Percentiles rank a stretch among this genome's conserved stretches.
phyloP scores from a whole-genome alignment of 2,113 vertebrate genomes.

The Halcyon malimbica region DNA sequence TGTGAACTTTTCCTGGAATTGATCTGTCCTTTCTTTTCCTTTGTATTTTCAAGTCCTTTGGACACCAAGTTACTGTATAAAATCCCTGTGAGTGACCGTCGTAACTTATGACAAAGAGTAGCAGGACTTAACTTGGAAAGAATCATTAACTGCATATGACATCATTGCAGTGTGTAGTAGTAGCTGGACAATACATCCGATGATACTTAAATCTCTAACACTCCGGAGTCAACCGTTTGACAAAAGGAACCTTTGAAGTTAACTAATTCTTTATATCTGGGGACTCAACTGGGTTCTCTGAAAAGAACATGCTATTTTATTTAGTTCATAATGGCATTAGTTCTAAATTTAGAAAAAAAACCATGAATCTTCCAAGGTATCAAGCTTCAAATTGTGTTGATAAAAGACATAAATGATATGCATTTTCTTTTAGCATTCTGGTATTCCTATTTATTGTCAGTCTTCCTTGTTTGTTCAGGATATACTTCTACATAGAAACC shows the following conservation, averaged over 20 bases:
- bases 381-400: not conserved
- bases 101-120: not conserved
- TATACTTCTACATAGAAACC: not conserved
- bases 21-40: not conserved
- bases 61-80: not conserved
- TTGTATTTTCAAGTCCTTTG: not conserved
- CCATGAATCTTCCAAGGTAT: not conserved
- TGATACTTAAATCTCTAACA: not conserved
- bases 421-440: not conserved
- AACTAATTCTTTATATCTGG: not conserved
- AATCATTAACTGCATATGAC: not conserved
- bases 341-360: not conserved
- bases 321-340: not conserved
- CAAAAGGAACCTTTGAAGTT: not conserved
- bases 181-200: not conserved
- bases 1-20: not conserved
- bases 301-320: not conserved
- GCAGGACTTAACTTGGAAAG: not conserved
- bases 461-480: not conserved
- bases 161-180: not conserved
- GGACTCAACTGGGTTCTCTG: not conserved
- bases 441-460: not conserved
- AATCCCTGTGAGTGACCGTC: not conserved
- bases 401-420: not conserved
- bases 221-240: not conserved